phyloP scores from a whole-genome alignment of 2,797 vertebrate species.

The Macropodus opercularis region DNA sequence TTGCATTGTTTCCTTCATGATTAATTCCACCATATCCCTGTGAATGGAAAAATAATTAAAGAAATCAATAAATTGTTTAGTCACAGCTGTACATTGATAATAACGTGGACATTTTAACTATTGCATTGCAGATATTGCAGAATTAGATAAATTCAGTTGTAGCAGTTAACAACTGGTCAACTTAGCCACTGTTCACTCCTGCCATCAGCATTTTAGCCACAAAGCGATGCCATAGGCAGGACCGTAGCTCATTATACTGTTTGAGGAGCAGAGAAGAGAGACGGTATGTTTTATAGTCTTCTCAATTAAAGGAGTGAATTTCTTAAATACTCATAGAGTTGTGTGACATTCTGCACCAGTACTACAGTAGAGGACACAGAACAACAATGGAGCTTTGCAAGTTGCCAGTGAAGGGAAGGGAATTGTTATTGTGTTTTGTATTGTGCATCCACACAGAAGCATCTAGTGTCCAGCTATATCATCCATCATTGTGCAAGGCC shows the following conservation, averaged over 20 bases:
- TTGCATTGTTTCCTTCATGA: no score
- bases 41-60: no score
- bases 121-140: no score
- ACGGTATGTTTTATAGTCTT: no score
- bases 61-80: no score
- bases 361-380: conserved; percentile 3
- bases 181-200: conserved; percentile 50
- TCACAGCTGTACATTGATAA: no score
- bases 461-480: not conserved
- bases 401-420: conserved; percentile 10
- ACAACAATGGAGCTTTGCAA: conserved; percentile 8
- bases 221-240: conserved; percentile 67
- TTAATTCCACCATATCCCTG: no score
- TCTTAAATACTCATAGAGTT: conserved; percentile 5
- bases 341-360: conserved; percentile 43
- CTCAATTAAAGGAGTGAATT: no score
- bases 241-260: conserved; percentile 61
- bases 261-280: conserved; percentile 71
- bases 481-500: not conserved
- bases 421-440: not conserved
- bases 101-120: no score
- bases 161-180: conserved; percentile 53
- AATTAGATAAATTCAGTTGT: no score
- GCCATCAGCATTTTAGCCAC: conserved; percentile 63
- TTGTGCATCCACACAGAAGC: not conserved